Evolutionary conservation across 2,113 vertebrate species (phyloP).

Genomic region (Lathamus discolor): DNA sequence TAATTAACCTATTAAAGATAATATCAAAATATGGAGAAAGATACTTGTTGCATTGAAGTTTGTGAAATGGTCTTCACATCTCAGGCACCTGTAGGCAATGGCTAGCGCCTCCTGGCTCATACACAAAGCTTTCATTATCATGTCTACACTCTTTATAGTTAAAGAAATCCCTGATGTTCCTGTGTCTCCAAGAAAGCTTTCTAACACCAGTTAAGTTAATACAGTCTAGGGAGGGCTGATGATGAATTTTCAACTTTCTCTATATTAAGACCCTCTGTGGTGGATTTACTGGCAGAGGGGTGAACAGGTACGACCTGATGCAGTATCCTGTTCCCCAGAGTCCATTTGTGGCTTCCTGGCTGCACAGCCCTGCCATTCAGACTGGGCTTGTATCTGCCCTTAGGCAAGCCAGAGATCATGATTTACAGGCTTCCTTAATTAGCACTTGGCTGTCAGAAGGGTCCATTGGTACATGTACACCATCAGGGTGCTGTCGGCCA

Average conservation of each 20-base stretch:
- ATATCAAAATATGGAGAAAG: background rate
- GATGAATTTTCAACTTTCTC: background rate
- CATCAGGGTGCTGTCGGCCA: background rate
- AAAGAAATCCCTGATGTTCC: background rate
- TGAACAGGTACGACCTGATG: background rate
- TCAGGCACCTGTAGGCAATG: background rate
- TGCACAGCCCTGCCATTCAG: background rate
- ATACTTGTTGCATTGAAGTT: background rate
- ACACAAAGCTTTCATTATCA: background rate
- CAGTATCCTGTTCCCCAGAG: rapidly evolving
- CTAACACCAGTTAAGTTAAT: background rate
- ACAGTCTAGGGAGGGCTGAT: background rate
- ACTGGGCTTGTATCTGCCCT: background rate
- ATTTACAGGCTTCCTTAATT: conserved; percentile 14
- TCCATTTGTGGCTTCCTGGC: background rate
- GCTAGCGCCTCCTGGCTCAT: background rate
- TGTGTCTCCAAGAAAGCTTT: background rate
- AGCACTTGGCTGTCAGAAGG: background rate
- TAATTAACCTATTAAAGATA: background rate
- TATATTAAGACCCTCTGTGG: background rate
- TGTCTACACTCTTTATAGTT: background rate
- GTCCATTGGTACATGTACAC: background rate
- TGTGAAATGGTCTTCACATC: background rate
- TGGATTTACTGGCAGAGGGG: background rate
- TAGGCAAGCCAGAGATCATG: background rate